phyloP scores from a whole-genome alignment of 2,797 vertebrate genomes.

The Dicrostonyx torquatus region DNA sequence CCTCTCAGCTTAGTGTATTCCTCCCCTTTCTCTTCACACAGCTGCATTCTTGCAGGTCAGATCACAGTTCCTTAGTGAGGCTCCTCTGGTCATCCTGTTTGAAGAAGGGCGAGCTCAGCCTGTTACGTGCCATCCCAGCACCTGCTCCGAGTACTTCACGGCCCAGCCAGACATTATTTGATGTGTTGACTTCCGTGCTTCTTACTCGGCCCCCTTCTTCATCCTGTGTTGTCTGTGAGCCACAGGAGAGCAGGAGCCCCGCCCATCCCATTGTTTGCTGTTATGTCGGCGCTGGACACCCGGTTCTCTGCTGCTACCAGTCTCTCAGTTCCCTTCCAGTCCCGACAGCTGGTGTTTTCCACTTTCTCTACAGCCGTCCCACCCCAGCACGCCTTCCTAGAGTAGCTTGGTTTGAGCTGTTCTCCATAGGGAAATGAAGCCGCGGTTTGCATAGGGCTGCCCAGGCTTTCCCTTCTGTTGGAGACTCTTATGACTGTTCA shows the following conservation, averaged over 20 bases:
- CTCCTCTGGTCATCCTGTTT: not conserved
- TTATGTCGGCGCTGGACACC: rapidly evolving
- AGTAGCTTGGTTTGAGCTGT: slow-evolving; percentile 75
- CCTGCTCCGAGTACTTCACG: not conserved
- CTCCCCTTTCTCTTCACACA: not conserved
- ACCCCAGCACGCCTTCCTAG: slow-evolving; percentile 71
- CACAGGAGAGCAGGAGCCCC: not conserved
- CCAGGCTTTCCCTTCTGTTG: slow-evolving; percentile 61
- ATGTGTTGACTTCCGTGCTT: not conserved
- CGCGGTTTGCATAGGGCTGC: slow-evolving; percentile 76
- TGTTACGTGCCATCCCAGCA: not conserved
- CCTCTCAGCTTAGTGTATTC: not conserved
- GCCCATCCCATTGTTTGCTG: not conserved
- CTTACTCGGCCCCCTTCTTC: not conserved
- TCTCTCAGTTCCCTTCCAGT: not conserved
- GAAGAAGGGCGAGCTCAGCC: not conserved
- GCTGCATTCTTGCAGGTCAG: not conserved
- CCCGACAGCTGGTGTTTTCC: slow-evolving; percentile 61
- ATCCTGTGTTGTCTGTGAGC: not conserved
- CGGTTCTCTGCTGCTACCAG: not conserved
- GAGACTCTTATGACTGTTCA: slow-evolving; percentile 72
- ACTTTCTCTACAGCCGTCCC: slow-evolving; percentile 44
- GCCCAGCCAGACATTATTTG: not conserved
- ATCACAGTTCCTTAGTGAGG: not conserved
- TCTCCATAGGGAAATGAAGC: slow-evolving; percentile 77